A percentile compares a stretch with the other conserved stretches of the same genome.
These are phyloP conservation scores for Barypeithes pellucidus DNA, from an alignment of 2,888 invertebrate species.

Conservation along the genomic window DNA sequence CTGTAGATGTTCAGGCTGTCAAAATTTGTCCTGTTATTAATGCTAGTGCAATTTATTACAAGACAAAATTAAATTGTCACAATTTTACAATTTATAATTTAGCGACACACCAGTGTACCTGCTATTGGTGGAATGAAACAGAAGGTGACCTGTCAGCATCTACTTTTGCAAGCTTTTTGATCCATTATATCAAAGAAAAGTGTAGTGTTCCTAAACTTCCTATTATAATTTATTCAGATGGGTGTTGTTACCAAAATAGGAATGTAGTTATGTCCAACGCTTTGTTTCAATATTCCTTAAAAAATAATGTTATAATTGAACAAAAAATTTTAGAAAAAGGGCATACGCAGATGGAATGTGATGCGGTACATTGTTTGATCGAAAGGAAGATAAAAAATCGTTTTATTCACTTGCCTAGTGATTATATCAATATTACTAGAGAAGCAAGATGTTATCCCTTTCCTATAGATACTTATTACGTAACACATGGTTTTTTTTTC, in stretches of 20 bases:
- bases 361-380: slow-evolving; percentile 33
- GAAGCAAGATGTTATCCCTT: slow-evolving; percentile 37
- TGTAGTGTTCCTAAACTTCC: slow-evolving; percentile 46
- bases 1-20: slow-evolving; percentile 56
- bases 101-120: slow-evolving; percentile 51
- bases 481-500: slow-evolving; percentile 37
- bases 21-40: slow-evolving; percentile 43
- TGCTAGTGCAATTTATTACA: slow-evolving; percentile 56
- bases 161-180: slow-evolving; percentile 49
- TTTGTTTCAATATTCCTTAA: slow-evolving; percentile 22
- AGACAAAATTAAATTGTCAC: slow-evolving; percentile 58
- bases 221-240: slow-evolving; percentile 60
- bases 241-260: slow-evolving; percentile 60
- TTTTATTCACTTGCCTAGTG: slow-evolving; percentile 33
- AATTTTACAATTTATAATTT: slow-evolving; percentile 55
- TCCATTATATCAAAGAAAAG: slow-evolving; percentile 40
- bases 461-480: slow-evolving; percentile 34
- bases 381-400: slow-evolving; percentile 40
- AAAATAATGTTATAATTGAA: slow-evolving; percentile 17
- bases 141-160: slow-evolving; percentile 52
- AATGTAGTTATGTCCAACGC: slow-evolving; percentile 49
- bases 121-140: slow-evolving; percentile 59
- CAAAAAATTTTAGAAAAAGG: slow-evolving; percentile 2
- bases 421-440: slow-evolving; percentile 29
- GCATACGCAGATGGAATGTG: slow-evolving; percentile 30